phyloP scores from a whole-genome alignment of 64 coral and sea anemone genomes.

The Acropora yongei region DNA sequence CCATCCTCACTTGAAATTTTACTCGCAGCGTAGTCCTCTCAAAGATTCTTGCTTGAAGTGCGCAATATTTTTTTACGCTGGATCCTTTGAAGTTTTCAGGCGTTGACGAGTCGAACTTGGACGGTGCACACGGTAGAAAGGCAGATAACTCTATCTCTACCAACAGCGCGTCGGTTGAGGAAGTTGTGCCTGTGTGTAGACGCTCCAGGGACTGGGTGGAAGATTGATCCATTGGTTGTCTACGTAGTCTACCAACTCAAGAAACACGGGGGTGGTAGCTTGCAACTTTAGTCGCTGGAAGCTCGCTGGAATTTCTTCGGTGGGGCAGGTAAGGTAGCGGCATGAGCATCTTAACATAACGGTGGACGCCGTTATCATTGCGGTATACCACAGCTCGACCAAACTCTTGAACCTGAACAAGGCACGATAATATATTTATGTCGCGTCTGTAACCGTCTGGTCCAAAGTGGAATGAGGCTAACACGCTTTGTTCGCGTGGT shows the following conservation, averaged over 20 bases:
- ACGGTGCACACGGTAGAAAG: background rate
- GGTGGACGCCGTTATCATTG: slow-evolving; percentile 10
- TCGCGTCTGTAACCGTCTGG: too few relatives aligned
- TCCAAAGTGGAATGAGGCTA: too few relatives aligned
- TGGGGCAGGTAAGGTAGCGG: slow-evolving; percentile 38
- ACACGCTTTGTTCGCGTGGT: too few relatives aligned
- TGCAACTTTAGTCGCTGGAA: background rate
- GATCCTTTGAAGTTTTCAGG: background rate
- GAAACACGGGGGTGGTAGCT: background rate
- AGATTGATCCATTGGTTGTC: slow-evolving; percentile 6
- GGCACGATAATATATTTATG: too few relatives aligned
- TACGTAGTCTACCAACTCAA: background rate
- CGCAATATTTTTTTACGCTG: background rate
- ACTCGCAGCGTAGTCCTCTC: background rate
- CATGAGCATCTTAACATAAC: background rate
- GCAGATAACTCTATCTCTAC: background rate
- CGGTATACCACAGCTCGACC: slow-evolving; percentile 22
- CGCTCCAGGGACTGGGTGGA: background rate
- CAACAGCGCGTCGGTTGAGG: background rate
- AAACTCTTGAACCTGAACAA: slow-evolving; percentile 21
- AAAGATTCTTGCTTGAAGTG: background rate
- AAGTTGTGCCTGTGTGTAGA: slow-evolving; percentile 22
- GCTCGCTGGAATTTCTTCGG: background rate
- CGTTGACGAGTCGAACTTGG: background rate
- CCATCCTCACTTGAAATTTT: slow-evolving; percentile 4